Percentiles rank a stretch among this genome's conserved stretches.
Conservation (phyloP, 2,797 vertebrate genomes). For the Podarcis siculus region DNA sequence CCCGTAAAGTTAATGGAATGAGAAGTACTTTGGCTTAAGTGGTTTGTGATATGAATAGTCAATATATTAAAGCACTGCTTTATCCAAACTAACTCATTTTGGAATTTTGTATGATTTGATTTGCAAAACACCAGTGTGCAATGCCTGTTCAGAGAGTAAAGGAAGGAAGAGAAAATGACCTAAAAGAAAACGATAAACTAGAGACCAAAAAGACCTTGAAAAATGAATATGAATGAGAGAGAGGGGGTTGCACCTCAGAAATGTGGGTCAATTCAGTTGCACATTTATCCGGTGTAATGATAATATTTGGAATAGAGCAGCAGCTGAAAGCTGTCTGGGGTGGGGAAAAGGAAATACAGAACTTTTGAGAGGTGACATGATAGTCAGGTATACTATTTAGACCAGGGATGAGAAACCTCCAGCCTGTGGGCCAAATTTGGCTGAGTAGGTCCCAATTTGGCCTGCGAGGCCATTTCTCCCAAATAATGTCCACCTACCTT, state of each 20-base stretch:
- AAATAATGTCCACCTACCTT: too few relatives aligned
- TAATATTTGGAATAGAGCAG: neutral
- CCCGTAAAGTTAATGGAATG: neutral
- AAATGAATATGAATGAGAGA: too few relatives aligned
- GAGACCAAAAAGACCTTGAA: neutral
- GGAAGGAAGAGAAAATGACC: neutral
- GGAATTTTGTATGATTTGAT: neutral
- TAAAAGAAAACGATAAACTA: neutral
- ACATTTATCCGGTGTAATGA: neutral
- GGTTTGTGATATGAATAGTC: slow-evolving; percentile 3
- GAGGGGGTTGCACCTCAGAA: neutral
- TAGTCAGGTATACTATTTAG: neutral
- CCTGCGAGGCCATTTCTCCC: too few relatives aligned
- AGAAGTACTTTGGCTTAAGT: neutral
- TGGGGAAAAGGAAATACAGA: neutral
- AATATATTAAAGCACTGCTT: neutral
- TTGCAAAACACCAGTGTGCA: neutral
- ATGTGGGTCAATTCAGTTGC: neutral
- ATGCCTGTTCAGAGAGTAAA: neutral
- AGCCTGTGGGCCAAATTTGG: too few relatives aligned
- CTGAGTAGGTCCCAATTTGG: too few relatives aligned
- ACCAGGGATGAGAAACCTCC: too few relatives aligned
- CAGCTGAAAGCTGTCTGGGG: neutral
- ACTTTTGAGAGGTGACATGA: neutral
- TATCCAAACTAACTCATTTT: neutral